These are phyloP conservation scores for Sorex fumeus DNA, from an alignment of 2,113 vertebrate species.

Conservation along the genomic window DNA sequence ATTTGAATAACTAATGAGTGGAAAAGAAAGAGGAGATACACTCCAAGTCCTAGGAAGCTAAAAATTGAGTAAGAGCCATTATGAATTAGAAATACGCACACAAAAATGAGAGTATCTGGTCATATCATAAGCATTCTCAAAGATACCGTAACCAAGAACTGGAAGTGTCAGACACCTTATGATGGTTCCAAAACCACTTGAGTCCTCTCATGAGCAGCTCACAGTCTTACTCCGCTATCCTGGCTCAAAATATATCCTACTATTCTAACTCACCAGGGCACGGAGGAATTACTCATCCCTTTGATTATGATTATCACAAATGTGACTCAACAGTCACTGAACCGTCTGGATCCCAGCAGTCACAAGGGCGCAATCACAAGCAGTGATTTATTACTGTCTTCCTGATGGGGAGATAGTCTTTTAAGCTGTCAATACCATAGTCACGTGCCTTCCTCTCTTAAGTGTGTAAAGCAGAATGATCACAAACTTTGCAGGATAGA, in stretches of 20 bases:
- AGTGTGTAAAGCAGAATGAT: not conserved
- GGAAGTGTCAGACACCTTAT: not conserved
- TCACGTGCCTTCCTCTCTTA: not conserved
- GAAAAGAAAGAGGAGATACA: slow-evolving; percentile 41
- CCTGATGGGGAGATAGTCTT: slow-evolving; percentile 11
- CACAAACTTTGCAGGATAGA: not conserved
- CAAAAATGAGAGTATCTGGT: slow-evolving; percentile 10
- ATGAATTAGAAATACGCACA: slow-evolving; percentile 56
- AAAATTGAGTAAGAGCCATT: slow-evolving; percentile 40
- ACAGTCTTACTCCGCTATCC: not conserved
- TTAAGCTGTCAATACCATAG: not conserved
- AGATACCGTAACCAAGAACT: slow-evolving; percentile 47
- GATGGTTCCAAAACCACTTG: not conserved
- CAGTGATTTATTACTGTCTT: not conserved
- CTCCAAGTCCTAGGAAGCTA: slow-evolving; percentile 45
- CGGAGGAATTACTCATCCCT: not conserved
- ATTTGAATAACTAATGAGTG: slow-evolving; percentile 41
- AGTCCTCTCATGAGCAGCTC: not conserved
- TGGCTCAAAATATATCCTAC: not conserved
- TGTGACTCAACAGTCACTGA: not conserved
- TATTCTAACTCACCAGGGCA: not conserved
- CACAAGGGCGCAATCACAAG: not conserved
- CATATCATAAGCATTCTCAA: slow-evolving; percentile 47
- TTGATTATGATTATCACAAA: not conserved
- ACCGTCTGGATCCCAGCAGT: not conserved